Base-by-base conservation (phyloP, 2,113 vertebrate genomes). In the Leuciscus idus region DNA sequence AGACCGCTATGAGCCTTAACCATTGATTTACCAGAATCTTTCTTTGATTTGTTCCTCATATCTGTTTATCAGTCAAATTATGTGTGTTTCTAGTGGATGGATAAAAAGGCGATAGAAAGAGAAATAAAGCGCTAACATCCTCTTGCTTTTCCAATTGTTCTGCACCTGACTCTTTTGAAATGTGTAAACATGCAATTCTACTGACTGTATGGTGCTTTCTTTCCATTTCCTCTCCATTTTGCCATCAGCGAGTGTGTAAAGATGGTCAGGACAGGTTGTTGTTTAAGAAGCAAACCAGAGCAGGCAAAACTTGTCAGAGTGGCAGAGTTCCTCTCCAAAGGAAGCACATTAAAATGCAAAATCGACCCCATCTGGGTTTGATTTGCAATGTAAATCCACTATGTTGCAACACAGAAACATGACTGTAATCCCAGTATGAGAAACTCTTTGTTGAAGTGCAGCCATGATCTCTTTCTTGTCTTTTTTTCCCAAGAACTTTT, bases 351-450 rank as follows among this genome's bases (percentile, higher is more conserved):
- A 81, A 81, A 59, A 85, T 78, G 78, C 78, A 90, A 87, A 87
- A 89, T 57, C 72, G 83, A 90, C 89, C 91, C 89, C 89, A 91
- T 91, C 88, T 95, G 92, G 91, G 85, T 92, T 92, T 89, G 86
- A 92, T 93, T 93, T 92, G 89, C 88, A 91, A 92, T 91, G 88
- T 89, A 91, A 93, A 93, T 90, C 90, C 86, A 90, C 59, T 90
- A 85, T 91, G 89, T 92, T 89, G 86, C 87, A 79, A 86, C 89
- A 91, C 43, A 87, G 85, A 87, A 88, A 90, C 72, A 13, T 83
- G 86, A 89, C 84, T 61, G 74, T 90, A 84, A 85, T 88, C 87
- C 88, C 91, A 90, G 84, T 90, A 74, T 46, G 70, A 83, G 87
- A 85, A 85, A 80, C 87, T 74, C 87, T 89, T 87, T 62, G 48